Percentiles rank a stretch among this genome's conserved stretches.
These are phyloP conservation scores for Ectemnius continuus DNA, from an alignment of 2,888 invertebrate genomes.

Conservation along the genomic window DNA sequence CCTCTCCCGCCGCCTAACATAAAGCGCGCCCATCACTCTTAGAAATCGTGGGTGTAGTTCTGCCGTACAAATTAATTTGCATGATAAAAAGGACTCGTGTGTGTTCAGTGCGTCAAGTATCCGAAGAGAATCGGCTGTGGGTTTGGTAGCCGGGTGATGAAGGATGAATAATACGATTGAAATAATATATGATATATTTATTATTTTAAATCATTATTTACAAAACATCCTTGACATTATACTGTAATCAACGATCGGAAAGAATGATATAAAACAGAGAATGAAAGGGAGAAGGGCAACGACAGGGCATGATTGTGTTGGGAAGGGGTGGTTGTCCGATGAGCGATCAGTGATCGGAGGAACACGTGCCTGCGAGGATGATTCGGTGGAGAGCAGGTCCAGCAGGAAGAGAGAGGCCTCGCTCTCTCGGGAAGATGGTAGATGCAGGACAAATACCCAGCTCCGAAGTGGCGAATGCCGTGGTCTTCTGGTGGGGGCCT, in stretches of 20 bases:
- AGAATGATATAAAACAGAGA: background rate
- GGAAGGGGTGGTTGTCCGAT: background rate
- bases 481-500: conserved; percentile 57
- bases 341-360: conserved; percentile 29
- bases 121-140: background rate
- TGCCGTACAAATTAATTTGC: conserved; percentile 2
- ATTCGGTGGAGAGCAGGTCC: conserved; percentile 14
- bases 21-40: background rate
- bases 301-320: background rate
- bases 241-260: too few species aligned
- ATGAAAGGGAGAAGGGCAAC: background rate
- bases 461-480: conserved; percentile 64
- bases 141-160: too few species aligned
- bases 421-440: conserved; percentile 44
- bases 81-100: conserved; percentile 4
- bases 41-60: background rate
- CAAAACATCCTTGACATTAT: too few species aligned
- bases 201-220: too few species aligned
- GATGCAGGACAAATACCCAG: conserved; percentile 63
- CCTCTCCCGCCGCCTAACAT: background rate
- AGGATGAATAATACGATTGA: too few species aligned
- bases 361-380: conserved; percentile 15
- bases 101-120: background rate
- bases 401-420: conserved; percentile 42
- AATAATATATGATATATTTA: too few species aligned